phyloP scores from a whole-genome alignment of 2,888 invertebrate genomes.

The Chouioia cunea region DNA sequence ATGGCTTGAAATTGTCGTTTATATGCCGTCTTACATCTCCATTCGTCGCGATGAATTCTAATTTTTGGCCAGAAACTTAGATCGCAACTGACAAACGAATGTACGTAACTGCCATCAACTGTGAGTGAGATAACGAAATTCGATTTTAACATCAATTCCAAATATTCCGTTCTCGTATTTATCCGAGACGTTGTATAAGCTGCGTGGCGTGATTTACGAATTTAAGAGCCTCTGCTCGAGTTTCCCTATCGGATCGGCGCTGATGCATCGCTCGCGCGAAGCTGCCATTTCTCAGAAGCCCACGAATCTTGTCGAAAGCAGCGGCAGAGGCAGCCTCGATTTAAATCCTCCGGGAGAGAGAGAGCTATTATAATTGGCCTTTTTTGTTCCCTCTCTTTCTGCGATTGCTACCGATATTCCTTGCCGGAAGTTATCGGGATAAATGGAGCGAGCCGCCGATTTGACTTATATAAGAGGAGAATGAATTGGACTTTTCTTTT shows the following conservation, averaged over 20 bases:
- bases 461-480: slow-evolving; percentile 5
- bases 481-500: slow-evolving; percentile 5
- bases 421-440: slow-evolving; percentile 5
- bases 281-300: too few species aligned
- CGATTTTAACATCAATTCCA: slow-evolving; percentile 30
- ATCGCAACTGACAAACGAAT: too few species aligned
- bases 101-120: too few species aligned
- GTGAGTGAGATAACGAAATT: too few species aligned
- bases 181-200: slow-evolving; percentile 7
- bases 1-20: slow-evolving; percentile 29
- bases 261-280: slow-evolving; percentile 32
- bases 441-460: slow-evolving; percentile 14
- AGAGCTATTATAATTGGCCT: too few species aligned
- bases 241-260: too few species aligned
- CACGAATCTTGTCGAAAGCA: too few species aligned
- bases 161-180: slow-evolving; percentile 34
- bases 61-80: too few species aligned
- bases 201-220: too few species aligned
- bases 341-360: neutral
- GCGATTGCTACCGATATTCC: slow-evolving; percentile 1
- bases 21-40: neutral
- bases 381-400: slow-evolving; percentile 9
- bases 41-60: too few species aligned
- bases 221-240: too few species aligned
- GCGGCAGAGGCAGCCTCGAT: slow-evolving; percentile 1